A percentile compares a stretch with the other conserved stretches of the same genome.
Evolutionary conservation across 2,888 invertebrate genomes (phyloP).

Genomic region (Sepioteuthis lessoniana): DNA sequence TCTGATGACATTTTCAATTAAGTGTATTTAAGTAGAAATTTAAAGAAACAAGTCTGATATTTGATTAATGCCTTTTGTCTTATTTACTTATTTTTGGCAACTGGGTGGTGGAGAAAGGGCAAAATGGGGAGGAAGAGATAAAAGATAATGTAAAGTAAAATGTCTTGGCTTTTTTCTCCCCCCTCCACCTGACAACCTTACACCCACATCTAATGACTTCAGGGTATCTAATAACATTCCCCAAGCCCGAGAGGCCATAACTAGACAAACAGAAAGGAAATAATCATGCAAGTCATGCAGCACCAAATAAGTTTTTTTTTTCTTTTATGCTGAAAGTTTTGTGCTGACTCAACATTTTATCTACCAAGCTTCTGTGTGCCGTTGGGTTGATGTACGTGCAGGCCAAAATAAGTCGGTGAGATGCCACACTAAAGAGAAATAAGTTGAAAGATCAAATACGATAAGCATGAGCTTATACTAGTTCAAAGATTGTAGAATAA

Average conservation of each 20-base stretch:
- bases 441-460: too few species aligned
- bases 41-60: background rate
- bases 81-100: background rate
- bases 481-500: too few species aligned
- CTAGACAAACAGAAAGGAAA: background rate
- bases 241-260: background rate
- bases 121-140: background rate
- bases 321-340: background rate
- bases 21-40: background rate
- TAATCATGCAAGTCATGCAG: background rate
- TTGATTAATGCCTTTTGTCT: constrained; percentile 17
- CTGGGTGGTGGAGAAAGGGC: background rate
- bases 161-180: background rate
- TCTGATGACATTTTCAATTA: constrained; percentile 33
- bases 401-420: background rate
- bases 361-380: background rate
- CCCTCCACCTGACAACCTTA: background rate
- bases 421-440: background rate
- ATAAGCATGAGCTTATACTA: too few species aligned
- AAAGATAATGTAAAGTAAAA: background rate
- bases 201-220: background rate
- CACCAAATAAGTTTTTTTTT: background rate
- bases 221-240: constrained; percentile 21
- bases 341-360: background rate
- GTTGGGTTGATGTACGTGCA: background rate